A percentile compares a stretch with the other conserved stretches of the same genome.
phyloP scores from a whole-genome alignment of 2,113 vertebrate species.

The Leiothrix lutea region DNA sequence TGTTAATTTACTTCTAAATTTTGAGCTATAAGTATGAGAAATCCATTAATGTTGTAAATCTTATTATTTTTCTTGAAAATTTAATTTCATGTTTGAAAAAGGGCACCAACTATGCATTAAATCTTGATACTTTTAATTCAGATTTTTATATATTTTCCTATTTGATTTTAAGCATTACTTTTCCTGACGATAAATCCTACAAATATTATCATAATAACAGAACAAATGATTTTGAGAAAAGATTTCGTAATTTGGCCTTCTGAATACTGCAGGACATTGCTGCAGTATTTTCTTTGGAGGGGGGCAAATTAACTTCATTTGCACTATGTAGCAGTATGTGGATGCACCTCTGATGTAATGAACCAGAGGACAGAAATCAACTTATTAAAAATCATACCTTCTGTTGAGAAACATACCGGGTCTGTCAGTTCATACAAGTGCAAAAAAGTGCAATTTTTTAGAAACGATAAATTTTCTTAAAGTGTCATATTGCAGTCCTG shows the following conservation, averaged over 20 bases:
- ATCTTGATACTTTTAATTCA: not conserved
- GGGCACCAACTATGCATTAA: not conserved
- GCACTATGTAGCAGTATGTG: fast-evolving
- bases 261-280: not conserved
- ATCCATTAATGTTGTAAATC: not conserved
- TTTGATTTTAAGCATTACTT: not conserved
- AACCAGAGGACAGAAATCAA: not conserved
- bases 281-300: not conserved
- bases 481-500: not conserved
- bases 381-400: not conserved
- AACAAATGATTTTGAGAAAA: not conserved
- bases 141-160: not conserved
- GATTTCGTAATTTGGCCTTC: not conserved
- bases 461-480: not conserved
- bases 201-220: not conserved
- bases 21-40: not conserved
- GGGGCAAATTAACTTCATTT: not conserved
- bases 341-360: not conserved
- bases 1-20: not conserved
- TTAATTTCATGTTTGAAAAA: not conserved
- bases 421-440: not conserved
- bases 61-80: not conserved
- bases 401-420: not conserved
- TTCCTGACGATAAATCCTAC: not conserved
- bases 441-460: not conserved